Evolutionary conservation across 2,797 vertebrate genomes (phyloP).

Genomic region (Spheniscus humboldti): DNA sequence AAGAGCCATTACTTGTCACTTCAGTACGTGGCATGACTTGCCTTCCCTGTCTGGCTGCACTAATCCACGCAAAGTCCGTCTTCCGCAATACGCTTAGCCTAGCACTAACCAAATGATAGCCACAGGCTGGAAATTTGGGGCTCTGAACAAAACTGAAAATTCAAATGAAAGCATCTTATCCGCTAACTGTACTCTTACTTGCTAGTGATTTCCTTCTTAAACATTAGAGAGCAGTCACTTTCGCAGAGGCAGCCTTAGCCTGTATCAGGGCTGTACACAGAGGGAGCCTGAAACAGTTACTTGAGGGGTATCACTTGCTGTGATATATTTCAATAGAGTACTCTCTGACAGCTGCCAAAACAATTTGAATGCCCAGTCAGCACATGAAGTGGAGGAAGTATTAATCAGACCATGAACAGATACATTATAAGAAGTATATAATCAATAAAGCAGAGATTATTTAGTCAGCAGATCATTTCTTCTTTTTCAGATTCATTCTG

Average conservation of each 20-base stretch:
- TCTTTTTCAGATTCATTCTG: neutral
- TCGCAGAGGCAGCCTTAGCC: neutral
- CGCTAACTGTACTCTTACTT: neutral
- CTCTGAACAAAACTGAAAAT: neutral
- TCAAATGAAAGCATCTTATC: neutral
- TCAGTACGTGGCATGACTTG: neutral
- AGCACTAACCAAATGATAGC: fast-evolving
- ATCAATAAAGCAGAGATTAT: neutral
- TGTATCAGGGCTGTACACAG: neutral
- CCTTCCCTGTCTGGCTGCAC: neutral
- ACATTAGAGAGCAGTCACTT: neutral
- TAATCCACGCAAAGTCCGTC: neutral
- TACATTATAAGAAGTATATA: neutral
- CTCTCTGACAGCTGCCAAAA: neutral
- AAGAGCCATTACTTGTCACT: neutral
- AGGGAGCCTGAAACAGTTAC: neutral
- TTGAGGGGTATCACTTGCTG: neutral
- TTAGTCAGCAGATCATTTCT: neutral
- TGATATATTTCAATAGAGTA: neutral
- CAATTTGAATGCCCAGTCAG: neutral
- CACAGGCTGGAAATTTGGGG: neutral
- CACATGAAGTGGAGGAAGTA: neutral
- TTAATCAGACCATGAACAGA: neutral
- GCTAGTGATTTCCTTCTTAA: neutral
- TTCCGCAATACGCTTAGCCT: neutral